Evolutionary conservation across 2,888 invertebrate genomes (phyloP).

Genomic region (Artemia sinica): DNA sequence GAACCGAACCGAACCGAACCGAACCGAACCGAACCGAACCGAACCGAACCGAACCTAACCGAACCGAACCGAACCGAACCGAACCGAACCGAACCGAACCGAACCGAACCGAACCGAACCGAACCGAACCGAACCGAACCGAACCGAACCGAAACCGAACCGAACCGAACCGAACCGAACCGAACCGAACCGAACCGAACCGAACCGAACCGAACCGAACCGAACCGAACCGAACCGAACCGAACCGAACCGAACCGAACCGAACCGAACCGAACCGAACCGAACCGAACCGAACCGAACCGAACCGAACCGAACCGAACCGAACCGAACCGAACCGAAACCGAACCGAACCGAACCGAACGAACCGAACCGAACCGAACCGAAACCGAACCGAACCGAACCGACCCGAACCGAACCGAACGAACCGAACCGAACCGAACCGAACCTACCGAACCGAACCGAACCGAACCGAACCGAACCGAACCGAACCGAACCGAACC

Average conservation of each 20-base stretch:
- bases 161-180: constrained; percentile 5
- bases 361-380: too few species aligned
- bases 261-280: constrained; percentile 22
- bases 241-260: constrained; percentile 22
- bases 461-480: constrained; percentile 23
- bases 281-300: constrained; percentile 22
- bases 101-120: constrained; percentile 5
- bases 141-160: too few species aligned
- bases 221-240: constrained; percentile 5
- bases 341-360: too few species aligned
- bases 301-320: constrained; percentile 23
- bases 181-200: constrained; percentile 5
- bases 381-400: too few species aligned
- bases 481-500: constrained; percentile 22
- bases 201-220: constrained; percentile 5
- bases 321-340: too few species aligned
- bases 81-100: constrained; percentile 5
- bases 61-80: constrained; percentile 13
- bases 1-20: constrained; percentile 5
- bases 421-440: too few species aligned
- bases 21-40: constrained; percentile 13
- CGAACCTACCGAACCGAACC: too few species aligned
- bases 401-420: too few species aligned
- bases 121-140: constrained; percentile 5
- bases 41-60: too few species aligned